Evolutionary conservation across 1,140 invertebrate species (phyloP), one percentile per base, ranked within the genome.

Genomic region (Ylistrum balloti): DNA sequence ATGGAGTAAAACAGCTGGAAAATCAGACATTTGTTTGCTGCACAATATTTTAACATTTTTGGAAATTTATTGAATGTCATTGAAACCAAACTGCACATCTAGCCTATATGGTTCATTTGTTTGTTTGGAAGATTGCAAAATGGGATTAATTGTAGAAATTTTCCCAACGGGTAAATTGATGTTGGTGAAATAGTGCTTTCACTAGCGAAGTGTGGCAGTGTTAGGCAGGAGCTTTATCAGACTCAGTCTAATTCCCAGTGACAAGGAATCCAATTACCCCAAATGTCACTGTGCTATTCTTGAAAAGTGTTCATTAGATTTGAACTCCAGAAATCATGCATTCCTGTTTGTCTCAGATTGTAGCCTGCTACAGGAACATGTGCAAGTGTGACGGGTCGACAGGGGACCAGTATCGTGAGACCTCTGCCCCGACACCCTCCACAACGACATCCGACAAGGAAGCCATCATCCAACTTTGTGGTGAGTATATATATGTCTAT

Each of bases 261-360:
- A 74, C 56, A 74, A 28, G n/a, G 17, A 74, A 74, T 17, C n/a
- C 22, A 28, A 28, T 74, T 74, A 74, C 56, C 9, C n/a, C 56
- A 74, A 74, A 45, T 45, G 41, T 45, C 41, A 45, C 41, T 45
- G 41, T 45, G 41, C 41, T 45, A 45, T 45, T 45, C 41, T 45
- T 45, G 41, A 45, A 45, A 74, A 74, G 56, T 74, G 56, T n/a
- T 74, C 17, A n/a, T 74, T 28, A 74, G 56, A 74, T 74, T 74
- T 74, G n/a, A 74, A 74, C 56, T 74, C 22, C 5, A 74, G 56
- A 74, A 74, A 90, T 88, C 45, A 90, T 90, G 91, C 91, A 91
- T 91, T 91, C 91, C 86, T 91, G 91, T 91, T 91, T 91, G 74
- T 91, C 91, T 41, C 91, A 91, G 91, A 90, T 91, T 74, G 89